Evolutionary conservation across 2,888 invertebrate species (phyloP).

Genomic region (Protodeltote pygarga): DNA sequence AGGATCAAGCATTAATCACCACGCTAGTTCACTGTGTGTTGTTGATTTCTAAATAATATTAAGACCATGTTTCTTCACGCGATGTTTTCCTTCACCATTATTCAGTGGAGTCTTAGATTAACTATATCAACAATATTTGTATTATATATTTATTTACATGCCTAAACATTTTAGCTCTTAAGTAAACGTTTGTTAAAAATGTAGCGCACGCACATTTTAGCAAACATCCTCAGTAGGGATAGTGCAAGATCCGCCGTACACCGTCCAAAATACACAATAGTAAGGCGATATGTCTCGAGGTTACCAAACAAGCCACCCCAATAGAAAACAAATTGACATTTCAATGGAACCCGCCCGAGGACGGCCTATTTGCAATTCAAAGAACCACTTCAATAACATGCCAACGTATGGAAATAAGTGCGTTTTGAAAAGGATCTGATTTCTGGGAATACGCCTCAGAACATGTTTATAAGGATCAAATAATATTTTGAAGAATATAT

Average conservation of each 20-base stretch:
- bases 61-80: no score
- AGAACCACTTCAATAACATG: conserved; percentile 80
- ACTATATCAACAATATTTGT: no score
- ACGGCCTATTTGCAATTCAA: conserved; percentile 84
- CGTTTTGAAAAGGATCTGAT: conserved; percentile 80
- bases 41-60: no score
- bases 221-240: conserved; percentile 51
- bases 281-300: conserved; percentile 68
- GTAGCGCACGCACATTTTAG: conserved; percentile 34
- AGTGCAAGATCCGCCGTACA: conserved; percentile 50
- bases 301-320: conserved; percentile 70
- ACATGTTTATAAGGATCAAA: conserved; percentile 30
- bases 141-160: no score
- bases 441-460: conserved; percentile 62
- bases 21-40: no score
- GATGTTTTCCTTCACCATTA: no score
- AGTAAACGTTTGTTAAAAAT: conserved; percentile 20
- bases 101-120: no score
- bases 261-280: conserved; percentile 62
- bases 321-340: conserved; percentile 86
- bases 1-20: no score
- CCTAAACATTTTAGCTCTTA: conserved; percentile 27
- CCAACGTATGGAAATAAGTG: conserved; percentile 80
- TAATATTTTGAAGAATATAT: conserved; percentile 1
- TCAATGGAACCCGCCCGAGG: conserved; percentile 79